A percentile compares a stretch with the other conserved stretches of the same genome.
Conservation (phyloP, 2,113 vertebrate species). For the Herpailurus yagouaroundi region DNA sequence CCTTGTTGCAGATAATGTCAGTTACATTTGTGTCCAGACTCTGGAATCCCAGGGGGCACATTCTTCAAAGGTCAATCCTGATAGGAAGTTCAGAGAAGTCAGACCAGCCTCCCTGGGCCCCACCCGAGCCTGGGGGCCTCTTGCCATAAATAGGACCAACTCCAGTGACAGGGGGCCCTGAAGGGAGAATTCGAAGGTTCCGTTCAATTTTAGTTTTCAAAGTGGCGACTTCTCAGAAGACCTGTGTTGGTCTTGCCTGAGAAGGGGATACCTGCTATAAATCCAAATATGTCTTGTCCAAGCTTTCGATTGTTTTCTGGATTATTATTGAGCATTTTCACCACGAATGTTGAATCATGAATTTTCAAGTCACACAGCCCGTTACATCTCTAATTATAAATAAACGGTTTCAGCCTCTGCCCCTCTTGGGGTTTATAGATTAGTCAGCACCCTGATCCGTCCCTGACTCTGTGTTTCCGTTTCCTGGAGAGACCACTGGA, state of each 20-base stretch:
- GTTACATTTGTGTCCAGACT: not conserved
- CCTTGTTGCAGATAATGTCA: not conserved
- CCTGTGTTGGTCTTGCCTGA: not conserved
- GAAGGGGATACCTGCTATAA: constrained; percentile 28
- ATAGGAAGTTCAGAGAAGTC: not conserved
- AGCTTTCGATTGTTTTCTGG: constrained; percentile 64
- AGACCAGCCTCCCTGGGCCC: not conserved
- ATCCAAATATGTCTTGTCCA: constrained; percentile 58
- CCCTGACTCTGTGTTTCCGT: constrained; percentile 18
- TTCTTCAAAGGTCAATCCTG: not conserved
- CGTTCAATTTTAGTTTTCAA: not conserved
- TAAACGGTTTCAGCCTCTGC: constrained; percentile 56
- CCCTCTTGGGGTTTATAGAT: constrained; percentile 56
- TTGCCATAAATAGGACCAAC: not conserved
- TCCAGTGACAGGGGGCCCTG: fast-evolving
- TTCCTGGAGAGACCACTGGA: not conserved
- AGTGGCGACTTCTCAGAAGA: not conserved
- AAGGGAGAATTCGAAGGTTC: not conserved
- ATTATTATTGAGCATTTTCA: constrained; percentile 72
- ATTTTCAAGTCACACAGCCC: constrained; percentile 66
- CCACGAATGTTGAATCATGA: constrained; percentile 60
- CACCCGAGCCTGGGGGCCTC: fast-evolving
- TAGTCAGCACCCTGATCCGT: not conserved
- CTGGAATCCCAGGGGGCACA: not conserved
- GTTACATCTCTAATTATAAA: constrained; percentile 74